Conservation (phyloP, 2,113 vertebrate species). For the Heterotis niloticus region DNA sequence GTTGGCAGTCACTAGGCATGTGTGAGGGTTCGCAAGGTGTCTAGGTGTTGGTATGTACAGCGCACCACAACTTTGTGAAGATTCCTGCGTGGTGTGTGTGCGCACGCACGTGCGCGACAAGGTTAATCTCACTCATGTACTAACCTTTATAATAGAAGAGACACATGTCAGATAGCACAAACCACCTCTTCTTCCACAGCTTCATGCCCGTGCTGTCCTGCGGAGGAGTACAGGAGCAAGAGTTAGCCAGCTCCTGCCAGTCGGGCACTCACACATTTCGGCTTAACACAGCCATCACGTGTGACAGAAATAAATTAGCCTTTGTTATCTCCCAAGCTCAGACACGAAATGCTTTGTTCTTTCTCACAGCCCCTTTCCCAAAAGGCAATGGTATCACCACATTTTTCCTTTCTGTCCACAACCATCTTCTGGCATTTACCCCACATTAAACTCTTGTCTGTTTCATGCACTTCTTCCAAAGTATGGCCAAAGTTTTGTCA, state of each 20-base stretch:
- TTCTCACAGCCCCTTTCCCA: neutral
- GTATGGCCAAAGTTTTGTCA: neutral
- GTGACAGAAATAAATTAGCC: neutral
- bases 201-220: constrained; percentile 98
- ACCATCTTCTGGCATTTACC: neutral
- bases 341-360: neutral
- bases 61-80: no score
- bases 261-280: neutral
- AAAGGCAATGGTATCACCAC: neutral
- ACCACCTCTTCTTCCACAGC: constrained; percentile 98
- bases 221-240: constrained; percentile 16
- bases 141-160: constrained; percentile 98
- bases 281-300: neutral
- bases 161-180: constrained; percentile 92
- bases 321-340: constrained; percentile 4
- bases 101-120: neutral
- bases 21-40: no score
- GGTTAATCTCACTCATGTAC: constrained; percentile 17
- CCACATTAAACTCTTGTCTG: neutral
- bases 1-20: no score
- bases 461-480: neutral
- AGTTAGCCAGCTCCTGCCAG: neutral
- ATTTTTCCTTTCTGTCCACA: neutral
- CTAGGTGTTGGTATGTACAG: no score
- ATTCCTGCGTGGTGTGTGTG: no score